Evolutionary conservation across 1,140 invertebrate species (phyloP).

Genomic region (Drosophila neocordata): DNA sequence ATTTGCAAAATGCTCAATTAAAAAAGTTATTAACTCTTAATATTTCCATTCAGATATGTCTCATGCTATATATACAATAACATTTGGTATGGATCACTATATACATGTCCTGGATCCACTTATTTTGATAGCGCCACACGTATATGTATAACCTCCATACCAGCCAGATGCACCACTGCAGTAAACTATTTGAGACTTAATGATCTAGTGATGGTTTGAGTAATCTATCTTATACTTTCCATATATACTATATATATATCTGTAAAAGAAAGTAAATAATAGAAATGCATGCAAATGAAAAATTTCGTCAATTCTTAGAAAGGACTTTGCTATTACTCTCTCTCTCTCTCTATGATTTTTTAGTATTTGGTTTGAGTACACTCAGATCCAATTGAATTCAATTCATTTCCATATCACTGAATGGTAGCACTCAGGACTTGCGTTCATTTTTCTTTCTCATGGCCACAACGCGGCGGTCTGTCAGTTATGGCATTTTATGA

Average conservation of each 20-base stretch:
- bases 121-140: constrained; percentile 38
- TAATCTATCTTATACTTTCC: neutral
- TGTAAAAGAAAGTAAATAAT: constrained; percentile 15
- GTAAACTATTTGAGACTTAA: constrained; percentile 22
- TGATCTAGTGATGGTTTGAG: neutral
- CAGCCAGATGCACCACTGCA: constrained; percentile 37
- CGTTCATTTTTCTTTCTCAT: neutral
- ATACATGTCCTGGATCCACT: constrained; percentile 35
- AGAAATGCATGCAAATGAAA: constrained; percentile 17
- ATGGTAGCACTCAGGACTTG: neutral
- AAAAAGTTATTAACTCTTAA: too few relatives aligned
- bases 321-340: too few relatives aligned
- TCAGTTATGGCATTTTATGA: constrained; percentile 62
- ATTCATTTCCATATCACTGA: constrained; percentile 8
- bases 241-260: neutral
- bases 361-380: constrained; percentile 6
- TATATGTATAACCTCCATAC: constrained; percentile 18
- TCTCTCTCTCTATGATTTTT: too few relatives aligned
- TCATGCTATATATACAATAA: constrained; percentile 16
- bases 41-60: constrained; percentile 33
- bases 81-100: constrained; percentile 36
- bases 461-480: constrained; percentile 35
- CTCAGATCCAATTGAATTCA: constrained; percentile 30
- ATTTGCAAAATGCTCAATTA: too few relatives aligned
- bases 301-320: too few relatives aligned